Evolutionary conservation across 2,797 vertebrate species (phyloP), one percentile per base, ranked within the genome.

Genomic region (Sebastes steindachneri): DNA sequence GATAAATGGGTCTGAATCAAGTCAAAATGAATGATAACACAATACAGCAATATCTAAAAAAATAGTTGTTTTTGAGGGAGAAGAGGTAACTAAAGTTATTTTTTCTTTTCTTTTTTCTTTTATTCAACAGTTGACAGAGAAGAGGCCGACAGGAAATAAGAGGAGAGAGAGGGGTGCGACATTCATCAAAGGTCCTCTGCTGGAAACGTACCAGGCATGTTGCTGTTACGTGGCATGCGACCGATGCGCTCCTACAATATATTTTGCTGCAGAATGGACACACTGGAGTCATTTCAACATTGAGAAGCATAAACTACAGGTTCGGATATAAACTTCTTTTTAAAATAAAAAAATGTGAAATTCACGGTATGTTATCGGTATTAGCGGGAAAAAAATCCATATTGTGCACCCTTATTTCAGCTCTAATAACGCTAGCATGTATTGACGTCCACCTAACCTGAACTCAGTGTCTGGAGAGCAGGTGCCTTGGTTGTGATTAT

Each of bases 381-480:
- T 41, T 0, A 0, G 37, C 37, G 6, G 5, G 0, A 7, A 41
- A 37, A 41, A 15, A 15, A 3, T 41, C 37, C 14, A 15, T 15
- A 41, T 41, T 7, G 14, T 41, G 37, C 14, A 15, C 0, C 37
- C 1, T 1, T 15, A 41, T 41, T 54, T 31, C 25, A 12, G 48
- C 14, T 63, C 17, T 12, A 17, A 26, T 17, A 19, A 17, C 1
- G 2, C 4, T 6, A 33, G 33, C 10, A 9, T 33, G 60, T 59
- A 65, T 33, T 73, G 4, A 31, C 51, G 51, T 23, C 41, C 4
- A 29, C 10, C 14, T 1, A 7, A 33, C 7, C 15, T 41, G 21
- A 57, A 73, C 7, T 28, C n/a, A 31, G n/a, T 17, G 23, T 77
- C 53, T 63, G 48, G 19, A 64, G 12, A 65, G 17, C 29, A 74